Conservation (phyloP, 1,140 invertebrate species). For the Drosophila mayri region DNA sequence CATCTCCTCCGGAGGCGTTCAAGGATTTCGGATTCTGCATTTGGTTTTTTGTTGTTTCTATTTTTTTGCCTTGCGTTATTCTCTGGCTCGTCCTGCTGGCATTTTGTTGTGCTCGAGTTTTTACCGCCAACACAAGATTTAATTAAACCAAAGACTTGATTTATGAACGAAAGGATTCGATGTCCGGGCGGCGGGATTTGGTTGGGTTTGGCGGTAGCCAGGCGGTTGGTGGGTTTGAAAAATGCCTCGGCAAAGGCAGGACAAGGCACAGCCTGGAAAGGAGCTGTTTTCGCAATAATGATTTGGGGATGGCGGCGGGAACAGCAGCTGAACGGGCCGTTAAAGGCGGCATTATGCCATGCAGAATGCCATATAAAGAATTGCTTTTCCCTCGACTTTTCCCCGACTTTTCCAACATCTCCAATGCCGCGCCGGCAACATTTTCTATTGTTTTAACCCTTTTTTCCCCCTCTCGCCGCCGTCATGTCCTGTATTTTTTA, state of each 20-base stretch:
- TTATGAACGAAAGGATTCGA: conserved; percentile 85
- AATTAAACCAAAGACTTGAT: conserved; percentile 85
- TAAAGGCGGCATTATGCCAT: conserved; percentile 73
- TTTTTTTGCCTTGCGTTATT: conserved; percentile 1
- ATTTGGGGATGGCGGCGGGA: conserved; percentile 58
- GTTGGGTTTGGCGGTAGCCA: conserved; percentile 8
- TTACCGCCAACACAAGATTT: conserved; percentile 85
- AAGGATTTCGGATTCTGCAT: conserved; percentile 17
- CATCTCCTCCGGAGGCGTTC: conserved; percentile 49
- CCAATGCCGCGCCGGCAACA: conserved; percentile 35
- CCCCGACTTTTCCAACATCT: neutral
- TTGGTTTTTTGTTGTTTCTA: conserved; percentile 9
- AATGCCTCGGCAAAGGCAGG: conserved; percentile 61
- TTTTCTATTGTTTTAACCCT: conserved; percentile 81
- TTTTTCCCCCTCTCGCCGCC: conserved; percentile 39
- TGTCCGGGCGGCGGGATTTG: conserved; percentile 47
- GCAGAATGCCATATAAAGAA: conserved; percentile 68
- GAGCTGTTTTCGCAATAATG: conserved; percentile 80
- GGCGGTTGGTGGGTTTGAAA: conserved; percentile 60
- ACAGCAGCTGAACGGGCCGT: conserved; percentile 77
- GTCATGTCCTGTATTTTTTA: conserved; percentile 48
- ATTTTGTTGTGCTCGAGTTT: conserved; percentile 72
- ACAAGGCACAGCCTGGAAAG: conserved; percentile 20
- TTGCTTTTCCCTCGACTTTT: conserved; percentile 46
- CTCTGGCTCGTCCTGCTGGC: conserved; percentile 29